These are phyloP conservation scores for Deilephila elpenor DNA, from an alignment of 2,888 invertebrate genomes.

Conservation along the genomic window DNA sequence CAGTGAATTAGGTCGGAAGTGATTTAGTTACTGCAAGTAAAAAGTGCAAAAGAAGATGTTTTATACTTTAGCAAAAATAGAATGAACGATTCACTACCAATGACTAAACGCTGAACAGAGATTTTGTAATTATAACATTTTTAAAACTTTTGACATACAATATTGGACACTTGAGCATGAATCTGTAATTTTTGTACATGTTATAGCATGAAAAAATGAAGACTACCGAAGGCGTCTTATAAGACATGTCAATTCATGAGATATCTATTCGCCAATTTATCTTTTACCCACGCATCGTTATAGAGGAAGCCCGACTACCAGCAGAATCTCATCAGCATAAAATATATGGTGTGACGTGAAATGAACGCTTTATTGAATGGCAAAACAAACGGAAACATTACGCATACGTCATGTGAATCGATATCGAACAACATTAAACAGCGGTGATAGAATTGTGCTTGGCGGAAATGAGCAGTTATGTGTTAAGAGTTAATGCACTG, in stretches of 20 bases:
- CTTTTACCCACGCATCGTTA: not conserved
- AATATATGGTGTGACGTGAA: constrained; percentile 12
- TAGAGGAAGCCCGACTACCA: not conserved
- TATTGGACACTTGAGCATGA: no score
- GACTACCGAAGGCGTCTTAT: no score
- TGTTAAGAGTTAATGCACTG: constrained; percentile 16
- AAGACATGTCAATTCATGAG: no score
- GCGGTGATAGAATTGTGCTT: constrained; percentile 46
- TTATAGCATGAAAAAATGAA: not conserved
- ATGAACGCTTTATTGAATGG: constrained; percentile 38
- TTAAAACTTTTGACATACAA: no score
- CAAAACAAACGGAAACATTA: constrained; percentile 51
- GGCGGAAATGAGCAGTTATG: constrained; percentile 40
- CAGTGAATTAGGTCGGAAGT: not conserved
- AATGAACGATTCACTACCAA: no score
- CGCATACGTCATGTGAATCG: constrained; percentile 47
- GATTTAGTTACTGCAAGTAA: not conserved
- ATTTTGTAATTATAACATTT: no score
- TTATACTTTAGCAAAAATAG: no score
- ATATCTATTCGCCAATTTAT: not conserved
- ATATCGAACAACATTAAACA: constrained; percentile 49
- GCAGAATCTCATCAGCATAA: constrained; percentile 17
- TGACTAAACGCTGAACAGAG: no score
- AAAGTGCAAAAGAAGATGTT: constrained; percentile 1
- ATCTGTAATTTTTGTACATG: not conserved